phyloP scores from a whole-genome alignment of 2,888 invertebrate species.

The Scaeva pyrastri region DNA sequence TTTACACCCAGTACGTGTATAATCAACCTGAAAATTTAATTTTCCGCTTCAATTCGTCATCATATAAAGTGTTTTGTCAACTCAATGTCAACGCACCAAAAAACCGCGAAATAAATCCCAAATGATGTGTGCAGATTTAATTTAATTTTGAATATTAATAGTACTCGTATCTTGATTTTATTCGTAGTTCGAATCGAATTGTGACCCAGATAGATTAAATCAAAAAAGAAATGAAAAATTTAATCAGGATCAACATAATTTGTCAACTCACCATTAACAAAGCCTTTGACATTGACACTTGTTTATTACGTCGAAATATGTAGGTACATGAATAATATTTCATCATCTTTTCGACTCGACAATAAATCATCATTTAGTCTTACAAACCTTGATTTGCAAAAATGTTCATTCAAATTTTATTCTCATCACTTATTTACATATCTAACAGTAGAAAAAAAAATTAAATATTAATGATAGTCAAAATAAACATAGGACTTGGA shows the following conservation, averaged over 20 bases:
- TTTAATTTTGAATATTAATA: background rate
- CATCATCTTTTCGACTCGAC: background rate
- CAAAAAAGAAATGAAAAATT: background rate
- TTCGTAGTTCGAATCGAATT: background rate
- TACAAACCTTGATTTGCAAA: background rate
- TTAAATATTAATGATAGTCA: no score
- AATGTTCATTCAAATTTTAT: background rate
- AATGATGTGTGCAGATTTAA: no score
- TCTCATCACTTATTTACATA: no score
- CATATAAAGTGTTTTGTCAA: no score
- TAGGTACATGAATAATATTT: no score
- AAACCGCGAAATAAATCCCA: slow-evolving; percentile 1
- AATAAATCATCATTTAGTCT: background rate
- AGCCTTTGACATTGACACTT: background rate
- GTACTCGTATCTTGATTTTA: background rate
- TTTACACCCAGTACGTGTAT: background rate
- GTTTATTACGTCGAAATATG: background rate
- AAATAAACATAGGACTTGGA: no score
- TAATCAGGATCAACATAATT: slow-evolving; percentile 6
- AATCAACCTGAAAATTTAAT: background rate
- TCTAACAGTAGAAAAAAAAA: no score
- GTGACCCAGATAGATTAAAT: slow-evolving; percentile 3
- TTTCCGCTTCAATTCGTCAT: background rate
- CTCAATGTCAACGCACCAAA: background rate
- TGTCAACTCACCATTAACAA: background rate